Base-by-base conservation (phyloP, 2,888 invertebrate species). In the Agrotis ipsilon region DNA sequence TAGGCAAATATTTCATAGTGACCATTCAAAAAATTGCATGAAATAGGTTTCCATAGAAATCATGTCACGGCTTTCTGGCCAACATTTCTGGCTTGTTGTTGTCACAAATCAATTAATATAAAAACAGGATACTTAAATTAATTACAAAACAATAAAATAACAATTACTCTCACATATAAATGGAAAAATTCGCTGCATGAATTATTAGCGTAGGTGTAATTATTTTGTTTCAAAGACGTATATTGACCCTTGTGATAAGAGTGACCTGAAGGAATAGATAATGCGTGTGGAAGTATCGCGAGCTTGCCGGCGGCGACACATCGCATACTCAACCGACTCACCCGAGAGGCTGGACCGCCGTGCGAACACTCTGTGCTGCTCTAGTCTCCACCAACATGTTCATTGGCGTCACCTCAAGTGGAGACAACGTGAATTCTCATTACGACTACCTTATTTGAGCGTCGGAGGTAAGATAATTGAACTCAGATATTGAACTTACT, bases 361-460 rank as follows among this genome's bases (percentile, higher is more conserved):
- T 80, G 78, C 75, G 80, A 79, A 65, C 64, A 58, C 62, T 76
- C 72, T 63, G 64, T 82, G 73, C 67, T 77, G 77, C 68, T 66
- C 72, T 72, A 65, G 67, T 82, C 83, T 79, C 78, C 82, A 87
- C 80, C 96, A 95, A 94, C 92, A 96, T 96, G 96, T 96, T 96
- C 91, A 96, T 96, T 94, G 96, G 96, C 87, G 92, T 96, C 82
- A 95, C 96, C 74, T 95, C 96, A 80, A 93, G 91, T 90, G 96
- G 93, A 90, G 96, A 92, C 90, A 96, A 95, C 94, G 95, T 95
- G 74, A 94, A 96, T 90, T 95, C 96, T 71, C 96, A 96, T 86
- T 96, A 96, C 96, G 96, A 96, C 88, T 96, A 96, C 87, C 89
- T 95, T 81, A 96, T 96, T 94, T 96, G 96, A 96, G 92, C 91